Percentiles rank a stretch among this genome's conserved stretches.
These are phyloP conservation scores for Rhinatrema bivittatum DNA, from an alignment of 2,797 vertebrate genomes.

Conservation along the genomic window DNA sequence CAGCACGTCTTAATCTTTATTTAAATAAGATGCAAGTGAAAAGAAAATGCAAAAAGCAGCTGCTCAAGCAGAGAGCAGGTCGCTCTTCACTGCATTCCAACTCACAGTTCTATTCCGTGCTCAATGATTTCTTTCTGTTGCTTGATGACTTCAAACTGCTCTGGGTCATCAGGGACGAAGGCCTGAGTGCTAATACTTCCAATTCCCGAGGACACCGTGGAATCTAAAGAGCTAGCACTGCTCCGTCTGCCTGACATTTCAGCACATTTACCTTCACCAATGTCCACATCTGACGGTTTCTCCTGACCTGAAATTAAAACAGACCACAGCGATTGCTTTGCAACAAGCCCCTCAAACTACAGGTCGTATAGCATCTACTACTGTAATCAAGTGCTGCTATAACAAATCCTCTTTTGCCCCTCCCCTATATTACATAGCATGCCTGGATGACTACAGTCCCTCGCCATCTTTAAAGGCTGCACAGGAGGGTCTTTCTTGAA, in stretches of 20 bases:
- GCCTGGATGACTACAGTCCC: too few relatives aligned
- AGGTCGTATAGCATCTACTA: too few relatives aligned
- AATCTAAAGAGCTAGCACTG: conserved; percentile 84
- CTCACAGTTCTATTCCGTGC: conserved; percentile 92
- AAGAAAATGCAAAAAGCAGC: too few relatives aligned
- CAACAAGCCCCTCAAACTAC: too few relatives aligned
- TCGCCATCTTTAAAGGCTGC: too few relatives aligned
- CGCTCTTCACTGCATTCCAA: too few relatives aligned
- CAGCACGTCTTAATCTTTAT: too few relatives aligned
- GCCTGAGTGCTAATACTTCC: conserved; percentile 51
- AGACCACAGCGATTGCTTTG: conserved; percentile 5
- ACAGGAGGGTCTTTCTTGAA: too few relatives aligned
- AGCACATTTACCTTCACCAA: conserved; percentile 72
- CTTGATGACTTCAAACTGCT: conserved; percentile 95
- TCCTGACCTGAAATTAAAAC: conserved; percentile 69
- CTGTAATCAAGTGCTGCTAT: not conserved
- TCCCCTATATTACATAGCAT: too few relatives aligned
- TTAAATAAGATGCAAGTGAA: too few relatives aligned
- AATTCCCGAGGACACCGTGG: conserved; percentile 75
- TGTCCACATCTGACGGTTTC: conserved; percentile 73
- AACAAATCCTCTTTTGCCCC: too few relatives aligned
- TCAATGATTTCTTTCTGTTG: conserved; percentile 97
- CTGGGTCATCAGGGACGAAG: conserved; percentile 75
- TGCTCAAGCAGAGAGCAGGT: too few relatives aligned
- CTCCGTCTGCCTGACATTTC: conserved; percentile 72